Base-by-base conservation (phyloP, 92 coral and sea anemone genomes). In the Zoanthus sociatus region DNA sequence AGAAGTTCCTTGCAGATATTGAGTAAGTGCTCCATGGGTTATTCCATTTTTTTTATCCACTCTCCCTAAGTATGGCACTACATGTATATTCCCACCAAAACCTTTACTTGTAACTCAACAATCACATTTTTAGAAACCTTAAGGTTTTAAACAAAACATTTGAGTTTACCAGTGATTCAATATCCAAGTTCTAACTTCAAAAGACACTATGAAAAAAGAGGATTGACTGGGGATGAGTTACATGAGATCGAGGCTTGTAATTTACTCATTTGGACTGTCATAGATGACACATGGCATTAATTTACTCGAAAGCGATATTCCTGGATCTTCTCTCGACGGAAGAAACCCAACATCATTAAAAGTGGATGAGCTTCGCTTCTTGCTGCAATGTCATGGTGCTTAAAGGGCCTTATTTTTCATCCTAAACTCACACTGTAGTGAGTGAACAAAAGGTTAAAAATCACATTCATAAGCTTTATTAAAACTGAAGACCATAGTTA, bases 1-100 rank as follows among this genome's bases (percentile, higher is more conserved):
- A 84, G 47, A 84, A 84, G 78, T 51, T 84, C 48, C 76, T 84
- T 46, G 58, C 60, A 46, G 78, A 74, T 74, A 74, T 74, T 12
- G 55, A 74, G 77, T 72, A 72, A 72, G 48, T 72, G 77, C 18
- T 44, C 74, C 74, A 20, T 69, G 74, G 74, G 74, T 69, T 69
- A 69, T 69, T 69, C 44, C 74, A 69, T 69, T 69, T 69, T 69
- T 31, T 69, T 37, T 20, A 31, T 69, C 74, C 32, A 69, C 44
- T 14, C 74, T 20, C 74, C 74, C 20, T 69, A 17, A 69, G 74
- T 14, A 69, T 69, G 21, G 53, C 71, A 64, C 71, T 64, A 64
- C 18, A 64, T 64, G 71, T 64, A 64, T 64, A 64, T 64, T 16
- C 71, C 71, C 71, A 64, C 71, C 71, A 26, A 64, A 64, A 64